Percentiles rank a stretch among this genome's conserved stretches.
phyloP scores from a whole-genome alignment of 2,888 invertebrate species.

The Neuroscelio doddi region DNA sequence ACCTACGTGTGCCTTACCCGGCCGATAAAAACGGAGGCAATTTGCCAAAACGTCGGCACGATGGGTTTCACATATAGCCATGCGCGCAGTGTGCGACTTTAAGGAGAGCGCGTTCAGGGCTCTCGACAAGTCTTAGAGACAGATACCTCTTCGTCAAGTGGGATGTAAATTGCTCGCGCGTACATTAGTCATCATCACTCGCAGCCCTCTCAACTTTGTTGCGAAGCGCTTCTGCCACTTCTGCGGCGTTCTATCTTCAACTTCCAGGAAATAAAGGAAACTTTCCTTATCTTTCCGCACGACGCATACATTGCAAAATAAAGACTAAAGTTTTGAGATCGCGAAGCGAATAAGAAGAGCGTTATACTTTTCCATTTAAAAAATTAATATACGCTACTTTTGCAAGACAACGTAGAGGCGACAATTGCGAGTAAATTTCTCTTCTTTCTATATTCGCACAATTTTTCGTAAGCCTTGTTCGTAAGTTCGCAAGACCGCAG shows the following conservation, averaged over 20 bases:
- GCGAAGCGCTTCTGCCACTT: slow-evolving; percentile 14
- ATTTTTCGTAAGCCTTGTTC: neutral
- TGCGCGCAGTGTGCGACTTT: slow-evolving; percentile 38
- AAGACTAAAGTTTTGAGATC: neutral
- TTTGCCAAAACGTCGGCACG: slow-evolving; percentile 62
- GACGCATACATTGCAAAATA: too few species aligned
- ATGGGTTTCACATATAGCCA: slow-evolving; percentile 44
- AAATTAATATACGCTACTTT: too few species aligned
- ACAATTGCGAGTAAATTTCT: neutral
- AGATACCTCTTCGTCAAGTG: slow-evolving; percentile 55
- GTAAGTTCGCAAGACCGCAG: slow-evolving; percentile 3
- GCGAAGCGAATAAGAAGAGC: too few species aligned
- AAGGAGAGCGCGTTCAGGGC: slow-evolving; percentile 27
- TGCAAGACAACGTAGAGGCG: neutral
- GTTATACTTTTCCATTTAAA: too few species aligned
- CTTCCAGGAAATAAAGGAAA: slow-evolving; percentile 1
- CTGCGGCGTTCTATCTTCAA: slow-evolving; percentile 11
- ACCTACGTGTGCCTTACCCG: neutral
- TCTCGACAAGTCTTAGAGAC: slow-evolving; percentile 18
- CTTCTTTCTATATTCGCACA: neutral
- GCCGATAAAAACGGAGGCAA: slow-evolving; percentile 60
- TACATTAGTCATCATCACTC: slow-evolving; percentile 67
- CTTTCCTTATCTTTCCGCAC: neutral
- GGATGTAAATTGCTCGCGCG: slow-evolving; percentile 64
- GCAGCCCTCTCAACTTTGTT: slow-evolving; percentile 54